Conservation (phyloP, 2,797 vertebrate genomes). For the Gadopsis marmoratus region DNA sequence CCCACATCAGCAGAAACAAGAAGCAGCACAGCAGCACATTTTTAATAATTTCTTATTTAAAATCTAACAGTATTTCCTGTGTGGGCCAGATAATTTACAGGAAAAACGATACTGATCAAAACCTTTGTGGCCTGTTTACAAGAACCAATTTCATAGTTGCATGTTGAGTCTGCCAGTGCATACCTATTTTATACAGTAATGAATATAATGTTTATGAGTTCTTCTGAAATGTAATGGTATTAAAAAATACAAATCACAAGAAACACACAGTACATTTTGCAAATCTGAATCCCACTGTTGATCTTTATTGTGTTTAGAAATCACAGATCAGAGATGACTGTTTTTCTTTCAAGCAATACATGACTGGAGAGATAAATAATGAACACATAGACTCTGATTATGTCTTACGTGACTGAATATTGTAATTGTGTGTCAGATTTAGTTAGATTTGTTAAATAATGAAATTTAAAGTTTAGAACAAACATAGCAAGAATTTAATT, state of each 20-base stretch:
- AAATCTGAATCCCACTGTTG: slow-evolving; percentile 29
- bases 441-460: neutral
- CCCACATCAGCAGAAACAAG: neutral
- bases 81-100: neutral
- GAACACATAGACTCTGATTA: neutral
- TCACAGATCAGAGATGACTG: neutral
- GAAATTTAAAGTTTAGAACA: neutral
- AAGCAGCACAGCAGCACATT: accelerated
- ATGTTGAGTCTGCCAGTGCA: neutral
- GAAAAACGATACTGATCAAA: slow-evolving; percentile 25
- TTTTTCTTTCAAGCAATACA: slow-evolving; percentile 2
- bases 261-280: neutral
- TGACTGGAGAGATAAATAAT: neutral
- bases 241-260: slow-evolving; percentile 15
- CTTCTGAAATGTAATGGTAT: neutral
- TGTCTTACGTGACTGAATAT: slow-evolving; percentile 6
- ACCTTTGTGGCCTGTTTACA: neutral
- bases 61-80: neutral
- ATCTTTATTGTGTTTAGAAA: slow-evolving; percentile 54
- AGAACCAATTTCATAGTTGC: neutral
- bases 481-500: neutral
- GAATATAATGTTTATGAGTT: neutral
- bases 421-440: neutral
- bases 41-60: too few species aligned
- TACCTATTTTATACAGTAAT: neutral